Evolutionary conservation across 2,113 vertebrate species (phyloP), one percentile per base, ranked within the genome.

Genomic region (Aptenodytes forsteri): DNA sequence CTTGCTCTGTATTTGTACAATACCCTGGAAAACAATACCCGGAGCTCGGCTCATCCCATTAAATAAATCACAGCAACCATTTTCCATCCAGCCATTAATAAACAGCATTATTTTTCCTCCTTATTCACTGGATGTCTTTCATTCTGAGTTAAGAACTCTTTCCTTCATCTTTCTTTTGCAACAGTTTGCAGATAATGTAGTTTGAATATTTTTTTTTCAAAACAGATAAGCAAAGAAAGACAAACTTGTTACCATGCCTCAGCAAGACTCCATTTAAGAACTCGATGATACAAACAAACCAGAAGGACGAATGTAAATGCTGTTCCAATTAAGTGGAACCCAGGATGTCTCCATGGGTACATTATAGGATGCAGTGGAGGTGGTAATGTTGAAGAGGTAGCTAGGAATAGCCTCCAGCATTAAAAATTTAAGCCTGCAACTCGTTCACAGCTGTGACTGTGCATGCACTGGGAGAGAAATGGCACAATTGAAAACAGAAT

Each of bases 391-490:
- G 20, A 94, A 90, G 75, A 94, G 65, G 73, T 87, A 90, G 90
- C 90, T 83, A 91, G 75, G 91, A 94, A 94, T 90, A 96, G 84
- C 76, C 84, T 85, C 56, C 67, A 66, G 66, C 93, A 96, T 96
- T 97, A 96, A 97, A 97, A 98, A 97, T 96, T 96, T 92, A 96
- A 93, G 66, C 58, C 87, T 90, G 52, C 56, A 92, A 83, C 89
- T 93, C 26, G 0, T 81, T 82, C 93, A 81, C 79, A 95, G 82
- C 71, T 90, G 87, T 94, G 73, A 77, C 49, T 96, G 87, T 96
- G 62, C 82, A 90, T 80, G 81, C 70, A 76, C 30, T 77, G 67
- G 80, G 77, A 84, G 65, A 93, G 58, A 69, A 94, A 95, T 59
- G 75, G 55, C 58, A 93, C 76, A 71, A 82, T 3, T 83, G 79